Percentiles rank a stretch among this genome's conserved stretches.
phyloP scores from a whole-genome alignment of 2,888 invertebrate genomes.

The Spodoptera exigua region DNA sequence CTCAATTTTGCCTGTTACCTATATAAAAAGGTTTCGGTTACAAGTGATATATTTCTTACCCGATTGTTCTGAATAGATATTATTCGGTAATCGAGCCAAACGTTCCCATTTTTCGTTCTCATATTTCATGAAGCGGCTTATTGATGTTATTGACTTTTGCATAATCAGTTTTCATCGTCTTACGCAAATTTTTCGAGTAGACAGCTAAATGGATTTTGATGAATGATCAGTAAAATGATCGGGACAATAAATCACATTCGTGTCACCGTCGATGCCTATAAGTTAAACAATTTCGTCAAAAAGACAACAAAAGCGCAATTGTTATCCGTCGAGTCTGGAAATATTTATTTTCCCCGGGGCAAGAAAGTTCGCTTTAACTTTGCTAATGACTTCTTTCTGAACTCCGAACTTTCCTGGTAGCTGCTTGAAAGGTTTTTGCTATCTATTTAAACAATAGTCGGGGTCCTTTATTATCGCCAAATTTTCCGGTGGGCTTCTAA shows the following conservation, averaged over 20 bases:
- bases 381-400: slow-evolving; percentile 86
- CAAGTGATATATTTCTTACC: slow-evolving; percentile 50
- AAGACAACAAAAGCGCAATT: slow-evolving; percentile 75
- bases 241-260: slow-evolving; percentile 59
- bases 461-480: slow-evolving; percentile 72
- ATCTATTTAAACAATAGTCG: slow-evolving; percentile 81
- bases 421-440: slow-evolving; percentile 78
- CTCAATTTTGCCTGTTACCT: slow-evolving; percentile 54
- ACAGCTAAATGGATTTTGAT: slow-evolving; percentile 47
- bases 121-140: slow-evolving; percentile 38
- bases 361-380: slow-evolving; percentile 79
- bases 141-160: slow-evolving; percentile 42
- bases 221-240: slow-evolving; percentile 40
- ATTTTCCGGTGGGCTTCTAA: slow-evolving; percentile 59
- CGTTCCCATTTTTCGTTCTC: slow-evolving; percentile 19
- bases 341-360: slow-evolving; percentile 82
- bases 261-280: slow-evolving; percentile 57
- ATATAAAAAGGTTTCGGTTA: slow-evolving; percentile 42
- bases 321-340: slow-evolving; percentile 78
- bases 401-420: slow-evolving; percentile 77
- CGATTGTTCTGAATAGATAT: slow-evolving; percentile 44
- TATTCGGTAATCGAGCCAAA: slow-evolving; percentile 33
- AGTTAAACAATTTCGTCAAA: slow-evolving; percentile 72
- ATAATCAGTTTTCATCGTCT: slow-evolving; percentile 31
- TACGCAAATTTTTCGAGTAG: slow-evolving; percentile 24